Conservation (phyloP, 2,888 invertebrate genomes). For the Prosapia bicincta region DNA sequence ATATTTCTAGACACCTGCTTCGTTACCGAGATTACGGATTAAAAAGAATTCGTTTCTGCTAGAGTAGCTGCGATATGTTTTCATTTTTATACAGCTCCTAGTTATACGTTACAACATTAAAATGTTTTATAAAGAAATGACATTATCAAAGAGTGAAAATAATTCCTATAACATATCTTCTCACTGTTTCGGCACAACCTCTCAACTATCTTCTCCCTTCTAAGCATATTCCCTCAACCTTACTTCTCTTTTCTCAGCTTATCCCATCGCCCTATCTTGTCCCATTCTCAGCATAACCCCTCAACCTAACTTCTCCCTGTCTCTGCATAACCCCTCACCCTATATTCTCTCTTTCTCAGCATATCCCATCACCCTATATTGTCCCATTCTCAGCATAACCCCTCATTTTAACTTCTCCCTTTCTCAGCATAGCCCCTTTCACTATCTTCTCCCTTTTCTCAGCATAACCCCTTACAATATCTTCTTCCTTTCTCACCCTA, state of each 20-base stretch:
- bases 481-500: too few relatives aligned
- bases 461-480: too few relatives aligned
- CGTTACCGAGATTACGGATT: too few relatives aligned
- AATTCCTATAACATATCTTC: not conserved
- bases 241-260: not conserved
- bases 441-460: too few relatives aligned
- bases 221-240: not conserved
- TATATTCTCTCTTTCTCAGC: not conserved
- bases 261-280: not conserved
- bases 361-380: not conserved
- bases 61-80: too few relatives aligned
- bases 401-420: not conserved
- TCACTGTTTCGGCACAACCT: not conserved
- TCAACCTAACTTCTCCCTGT: not conserved
- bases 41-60: too few relatives aligned
- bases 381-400: not conserved
- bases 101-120: too few relatives aligned
- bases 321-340: not conserved
- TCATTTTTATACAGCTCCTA: too few relatives aligned
- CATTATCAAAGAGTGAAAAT: too few relatives aligned
- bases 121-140: too few relatives aligned
- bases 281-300: not conserved
- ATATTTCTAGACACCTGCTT: too few relatives aligned
- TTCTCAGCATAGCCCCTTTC: too few relatives aligned
- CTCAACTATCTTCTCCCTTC: not conserved